Evolutionary conservation across 1,140 invertebrate genomes (phyloP), one percentile per base, ranked within the genome.

Genomic region (Eciton burchellii): DNA sequence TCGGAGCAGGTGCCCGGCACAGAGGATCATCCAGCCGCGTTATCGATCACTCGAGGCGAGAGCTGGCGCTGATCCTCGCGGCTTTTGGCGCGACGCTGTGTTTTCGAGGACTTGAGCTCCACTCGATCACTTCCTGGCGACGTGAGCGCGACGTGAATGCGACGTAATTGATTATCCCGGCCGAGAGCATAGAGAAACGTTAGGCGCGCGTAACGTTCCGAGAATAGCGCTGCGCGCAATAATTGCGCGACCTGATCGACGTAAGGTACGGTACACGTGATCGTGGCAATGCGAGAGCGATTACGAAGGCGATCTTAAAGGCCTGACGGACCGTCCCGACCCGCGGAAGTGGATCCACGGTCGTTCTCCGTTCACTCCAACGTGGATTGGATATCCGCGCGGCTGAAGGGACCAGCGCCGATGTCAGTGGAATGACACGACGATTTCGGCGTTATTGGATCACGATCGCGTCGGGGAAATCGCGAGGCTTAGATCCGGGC

Each of bases 301-400:
- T 66, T 65, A 63, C 47, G 72, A 76, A 76, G 65, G 73, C 47
- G 73, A 66, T 77, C 66, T 77, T 77, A 66, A 45, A 26, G n/a
- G 29, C 54, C 62, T 16, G 73, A 77, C 66, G 35, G 59, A 65
- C 45, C 11, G 72, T 24, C 47, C 11, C 14, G 59, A 52, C 29
- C 47, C 29, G 26, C 73, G 63, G 73, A 77, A 77, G 63, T 77
- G 66, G 73, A 77, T 76, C 52, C 47, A 76, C 73, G 26, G 45
- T 45, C 35, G 26, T 35, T 76, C 26, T 49, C 41, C 3, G 6
- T 35, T 47, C 3, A n/a, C 49, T 66, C 73, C 47, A 19, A 77
- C 62, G 66, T 66, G 66, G 66, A 77, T 77, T 77, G 73, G 73
- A 77, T 66, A 66, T 66, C 73, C 73, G 59, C 65, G 73, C 72